Percentiles rank a stretch among this genome's conserved stretches.
Conservation (phyloP, 2,113 vertebrate species). For the Ailurus styani region DNA sequence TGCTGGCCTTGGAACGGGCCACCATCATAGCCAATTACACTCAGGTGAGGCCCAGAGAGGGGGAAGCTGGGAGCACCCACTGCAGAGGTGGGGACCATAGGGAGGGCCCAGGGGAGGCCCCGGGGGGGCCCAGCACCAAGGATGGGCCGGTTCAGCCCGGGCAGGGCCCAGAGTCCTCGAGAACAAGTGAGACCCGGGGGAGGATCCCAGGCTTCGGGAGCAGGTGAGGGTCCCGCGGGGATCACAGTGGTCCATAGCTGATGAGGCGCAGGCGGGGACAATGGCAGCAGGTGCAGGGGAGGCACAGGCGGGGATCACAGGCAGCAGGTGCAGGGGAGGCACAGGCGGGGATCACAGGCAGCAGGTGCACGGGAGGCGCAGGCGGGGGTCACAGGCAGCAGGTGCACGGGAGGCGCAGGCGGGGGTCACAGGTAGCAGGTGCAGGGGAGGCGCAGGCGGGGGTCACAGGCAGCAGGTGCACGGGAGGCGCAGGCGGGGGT, state of each 20-base stretch:
- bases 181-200: rapidly evolving
- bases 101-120: not conserved
- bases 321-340: not conserved
- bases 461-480: too few species aligned
- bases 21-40: not conserved
- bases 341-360: not conserved
- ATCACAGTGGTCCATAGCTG: rapidly evolving
- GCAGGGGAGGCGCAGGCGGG: too few species aligned
- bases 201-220: not conserved
- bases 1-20: not conserved
- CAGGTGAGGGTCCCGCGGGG: not conserved
- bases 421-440: too few species aligned
- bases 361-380: too few species aligned
- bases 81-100: not conserved
- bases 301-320: not conserved
- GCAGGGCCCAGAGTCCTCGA: not conserved
- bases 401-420: too few species aligned
- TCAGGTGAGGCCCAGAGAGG: not conserved
- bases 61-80: not conserved
- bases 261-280: not conserved
- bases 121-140: not conserved
- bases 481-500: too few species aligned
- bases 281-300: not conserved
- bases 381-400: too few species aligned
- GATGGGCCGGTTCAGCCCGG: not conserved